Evolutionary conservation across 2,113 vertebrate species (phyloP).

Genomic region (Azemiops feae): DNA sequence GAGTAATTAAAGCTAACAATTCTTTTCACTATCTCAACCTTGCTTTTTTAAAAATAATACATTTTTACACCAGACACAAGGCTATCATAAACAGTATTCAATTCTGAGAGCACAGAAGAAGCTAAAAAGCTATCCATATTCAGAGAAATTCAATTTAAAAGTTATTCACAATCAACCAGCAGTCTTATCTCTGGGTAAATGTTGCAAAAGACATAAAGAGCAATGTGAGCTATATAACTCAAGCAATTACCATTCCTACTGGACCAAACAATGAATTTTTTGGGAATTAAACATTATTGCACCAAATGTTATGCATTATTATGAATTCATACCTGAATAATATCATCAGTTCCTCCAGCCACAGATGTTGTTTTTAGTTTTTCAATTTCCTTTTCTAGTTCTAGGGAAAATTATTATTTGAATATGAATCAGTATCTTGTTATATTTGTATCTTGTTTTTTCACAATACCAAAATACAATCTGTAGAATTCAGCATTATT

Average conservation of each 20-base stretch:
- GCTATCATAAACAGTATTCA: background rate
- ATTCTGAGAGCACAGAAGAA: background rate
- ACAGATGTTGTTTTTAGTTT: conserved; percentile 73
- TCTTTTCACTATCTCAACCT: background rate
- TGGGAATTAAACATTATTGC: background rate
- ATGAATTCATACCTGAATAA: conserved; percentile 81
- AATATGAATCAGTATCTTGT: background rate
- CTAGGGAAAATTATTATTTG: conserved; percentile 63
- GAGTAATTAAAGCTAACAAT: background rate
- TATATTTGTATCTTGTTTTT: background rate
- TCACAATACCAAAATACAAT: background rate
- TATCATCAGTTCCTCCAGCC: conserved; percentile 72
- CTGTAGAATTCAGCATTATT: background rate
- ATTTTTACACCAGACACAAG: background rate
- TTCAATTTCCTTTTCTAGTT: conserved; percentile 87
- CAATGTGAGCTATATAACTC: background rate
- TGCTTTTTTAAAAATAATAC: background rate
- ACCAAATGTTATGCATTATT: background rate
- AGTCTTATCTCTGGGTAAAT: background rate
- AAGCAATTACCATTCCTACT: background rate
- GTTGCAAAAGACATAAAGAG: background rate
- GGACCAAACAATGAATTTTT: background rate
- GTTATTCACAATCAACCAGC: background rate
- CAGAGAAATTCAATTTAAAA: background rate
- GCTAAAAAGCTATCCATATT: background rate